Conservation (phyloP, 2,888 invertebrate genomes). For the Drepanosiphum platanoidis region DNA sequence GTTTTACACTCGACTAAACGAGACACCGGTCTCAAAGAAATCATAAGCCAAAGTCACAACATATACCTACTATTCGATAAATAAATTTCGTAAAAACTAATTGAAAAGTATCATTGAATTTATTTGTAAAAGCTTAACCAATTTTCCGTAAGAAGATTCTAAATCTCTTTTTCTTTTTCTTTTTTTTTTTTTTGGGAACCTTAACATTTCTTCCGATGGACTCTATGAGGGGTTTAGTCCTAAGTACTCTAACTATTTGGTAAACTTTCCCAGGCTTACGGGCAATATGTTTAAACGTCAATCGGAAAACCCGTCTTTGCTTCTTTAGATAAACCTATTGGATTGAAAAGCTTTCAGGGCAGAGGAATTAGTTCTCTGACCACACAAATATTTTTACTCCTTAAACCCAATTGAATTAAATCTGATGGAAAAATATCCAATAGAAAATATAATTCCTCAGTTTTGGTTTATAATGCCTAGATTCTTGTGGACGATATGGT, state of each 20-base stretch:
- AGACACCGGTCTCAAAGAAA: too few species aligned
- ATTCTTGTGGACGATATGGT: too few species aligned
- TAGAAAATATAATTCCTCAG: not conserved
- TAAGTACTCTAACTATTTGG: conserved; percentile 43
- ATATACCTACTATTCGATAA: too few species aligned
- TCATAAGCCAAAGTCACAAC: too few species aligned
- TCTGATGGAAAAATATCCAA: conserved; percentile 17
- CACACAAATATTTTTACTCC: conserved; percentile 24
- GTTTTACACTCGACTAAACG: not conserved
- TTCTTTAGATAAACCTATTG: conserved; percentile 42
- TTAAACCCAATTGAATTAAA: conserved; percentile 17
- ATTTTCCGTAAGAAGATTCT: conserved; percentile 22
- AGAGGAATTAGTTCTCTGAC: conserved; percentile 39
- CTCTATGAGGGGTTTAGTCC: conserved; percentile 22
- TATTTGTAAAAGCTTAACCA: conserved; percentile 20
- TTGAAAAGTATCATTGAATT: conserved; percentile 28
- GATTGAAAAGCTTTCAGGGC: conserved; percentile 38
- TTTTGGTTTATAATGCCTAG: not conserved
- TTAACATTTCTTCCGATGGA: conserved; percentile 22
- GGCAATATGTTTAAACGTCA: conserved; percentile 55
- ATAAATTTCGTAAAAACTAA: conserved; percentile 5
- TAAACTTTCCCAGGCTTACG: conserved; percentile 45
- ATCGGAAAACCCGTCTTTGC: conserved; percentile 23
- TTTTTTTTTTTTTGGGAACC: conserved; percentile 27
- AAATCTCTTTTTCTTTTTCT: too few species aligned